Evolutionary conservation across 2,888 invertebrate genomes (phyloP).

Genomic region (Eurytoma californica): DNA sequence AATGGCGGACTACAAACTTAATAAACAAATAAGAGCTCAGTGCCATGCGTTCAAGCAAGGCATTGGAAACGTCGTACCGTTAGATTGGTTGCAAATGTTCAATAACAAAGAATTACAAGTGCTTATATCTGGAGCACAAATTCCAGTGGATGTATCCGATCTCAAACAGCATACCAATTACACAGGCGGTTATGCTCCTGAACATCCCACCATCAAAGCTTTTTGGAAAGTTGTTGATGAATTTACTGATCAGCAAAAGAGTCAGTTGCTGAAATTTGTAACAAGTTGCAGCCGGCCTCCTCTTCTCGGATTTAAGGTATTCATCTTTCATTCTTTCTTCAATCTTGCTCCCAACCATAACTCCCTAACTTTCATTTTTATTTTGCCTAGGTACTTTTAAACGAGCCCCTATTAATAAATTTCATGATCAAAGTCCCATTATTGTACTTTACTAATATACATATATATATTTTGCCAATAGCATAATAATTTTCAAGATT

Average conservation of each 20-base stretch:
- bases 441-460: too few relatives aligned
- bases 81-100: conserved; percentile 97
- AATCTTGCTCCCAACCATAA: too few relatives aligned
- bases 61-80: conserved; percentile 91
- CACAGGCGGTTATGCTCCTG: conserved; percentile 88
- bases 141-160: conserved; percentile 95
- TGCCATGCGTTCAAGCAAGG: conserved; percentile 93
- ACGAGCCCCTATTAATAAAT: too few relatives aligned
- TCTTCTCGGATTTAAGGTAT: conserved; percentile 97
- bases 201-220: conserved; percentile 88
- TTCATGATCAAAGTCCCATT: too few relatives aligned
- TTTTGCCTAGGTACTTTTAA: too few relatives aligned
- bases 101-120: conserved; percentile 95
- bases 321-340: conserved; percentile 47
- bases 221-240: conserved; percentile 93
- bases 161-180: conserved; percentile 92
- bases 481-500: neutral
- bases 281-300: conserved; percentile 99
- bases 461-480: too few relatives aligned
- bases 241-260: conserved; percentile 89
- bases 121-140: conserved; percentile 96
- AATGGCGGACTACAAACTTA: conserved; percentile 96
- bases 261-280: conserved; percentile 96
- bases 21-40: conserved; percentile 91
- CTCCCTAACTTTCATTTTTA: too few relatives aligned